Evolutionary conservation across 2,888 invertebrate genomes (phyloP).

Genomic region (Orchestes rusci): DNA sequence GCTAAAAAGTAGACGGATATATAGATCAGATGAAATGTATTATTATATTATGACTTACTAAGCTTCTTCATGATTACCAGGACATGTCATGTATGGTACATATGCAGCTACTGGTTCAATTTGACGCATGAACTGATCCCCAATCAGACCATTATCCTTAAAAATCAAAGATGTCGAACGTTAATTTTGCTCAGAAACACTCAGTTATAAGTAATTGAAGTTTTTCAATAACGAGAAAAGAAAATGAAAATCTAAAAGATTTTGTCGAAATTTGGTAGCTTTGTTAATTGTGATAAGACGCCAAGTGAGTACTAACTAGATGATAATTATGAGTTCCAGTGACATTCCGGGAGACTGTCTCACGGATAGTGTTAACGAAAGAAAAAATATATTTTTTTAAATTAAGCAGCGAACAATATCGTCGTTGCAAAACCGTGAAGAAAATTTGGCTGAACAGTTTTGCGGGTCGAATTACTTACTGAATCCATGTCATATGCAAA

Average conservation of each 20-base stretch:
- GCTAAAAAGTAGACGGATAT: slow-evolving; percentile 43
- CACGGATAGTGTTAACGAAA: no score
- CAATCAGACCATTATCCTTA: slow-evolving; percentile 66
- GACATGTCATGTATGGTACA: slow-evolving; percentile 87
- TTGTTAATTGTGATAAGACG: no score
- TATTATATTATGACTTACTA: slow-evolving; percentile 53
- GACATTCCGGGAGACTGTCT: no score
- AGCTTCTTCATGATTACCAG: slow-evolving; percentile 84
- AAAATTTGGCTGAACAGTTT: slow-evolving; percentile 1
- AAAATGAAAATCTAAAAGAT: background rate
- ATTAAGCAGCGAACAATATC: background rate
- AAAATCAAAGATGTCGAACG: no score
- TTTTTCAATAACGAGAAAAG: slow-evolving; percentile 8
- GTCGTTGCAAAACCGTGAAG: no score
- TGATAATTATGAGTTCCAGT: no score
- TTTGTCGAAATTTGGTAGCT: no score
- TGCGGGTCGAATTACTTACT: slow-evolving; percentile 38
- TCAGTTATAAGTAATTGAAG: no score
- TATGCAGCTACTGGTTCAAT: slow-evolving; percentile 83
- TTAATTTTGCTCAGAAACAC: no score
- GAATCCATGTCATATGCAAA: slow-evolving; percentile 92
- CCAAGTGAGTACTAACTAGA: no score
- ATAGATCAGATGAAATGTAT: background rate
- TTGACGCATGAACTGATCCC: slow-evolving; percentile 90
- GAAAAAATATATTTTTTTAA: slow-evolving; percentile 3